phyloP scores from a whole-genome alignment of 2,113 vertebrate genomes.

The Camelus dromedarius region DNA sequence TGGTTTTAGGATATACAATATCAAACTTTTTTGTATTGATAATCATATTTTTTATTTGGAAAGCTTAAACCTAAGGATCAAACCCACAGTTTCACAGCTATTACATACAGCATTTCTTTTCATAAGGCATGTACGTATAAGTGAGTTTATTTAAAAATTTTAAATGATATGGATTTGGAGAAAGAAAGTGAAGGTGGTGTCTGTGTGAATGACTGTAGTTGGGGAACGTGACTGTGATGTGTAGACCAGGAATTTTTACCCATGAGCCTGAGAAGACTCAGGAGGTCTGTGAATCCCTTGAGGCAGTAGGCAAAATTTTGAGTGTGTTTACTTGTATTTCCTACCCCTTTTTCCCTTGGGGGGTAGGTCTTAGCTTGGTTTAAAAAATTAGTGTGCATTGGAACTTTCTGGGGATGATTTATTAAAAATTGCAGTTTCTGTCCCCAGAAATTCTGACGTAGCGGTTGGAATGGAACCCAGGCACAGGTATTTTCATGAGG shows the following conservation, averaged over 20 bases:
- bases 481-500: neutral
- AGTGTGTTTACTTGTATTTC: neutral
- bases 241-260: neutral
- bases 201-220: neutral
- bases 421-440: constrained; percentile 6
- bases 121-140: constrained; percentile 14
- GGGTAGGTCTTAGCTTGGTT: neutral
- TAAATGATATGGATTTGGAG: neutral
- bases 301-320: neutral
- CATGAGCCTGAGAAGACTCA: neutral
- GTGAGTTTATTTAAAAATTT: constrained; percentile 9
- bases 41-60: constrained; percentile 47
- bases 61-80: constrained; percentile 4
- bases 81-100: neutral
- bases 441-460: neutral
- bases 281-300: neutral
- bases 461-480: neutral
- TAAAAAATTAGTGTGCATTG: constrained; percentile 17
- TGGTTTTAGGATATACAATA: neutral
- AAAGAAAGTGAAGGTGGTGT: neutral
- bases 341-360: neutral
- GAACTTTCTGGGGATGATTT: neutral
- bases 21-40: constrained; percentile 30
- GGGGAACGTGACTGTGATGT: neutral
- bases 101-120: constrained; percentile 50